phyloP scores from a whole-genome alignment of 2,888 invertebrate genomes.

The Drosophila recens region DNA sequence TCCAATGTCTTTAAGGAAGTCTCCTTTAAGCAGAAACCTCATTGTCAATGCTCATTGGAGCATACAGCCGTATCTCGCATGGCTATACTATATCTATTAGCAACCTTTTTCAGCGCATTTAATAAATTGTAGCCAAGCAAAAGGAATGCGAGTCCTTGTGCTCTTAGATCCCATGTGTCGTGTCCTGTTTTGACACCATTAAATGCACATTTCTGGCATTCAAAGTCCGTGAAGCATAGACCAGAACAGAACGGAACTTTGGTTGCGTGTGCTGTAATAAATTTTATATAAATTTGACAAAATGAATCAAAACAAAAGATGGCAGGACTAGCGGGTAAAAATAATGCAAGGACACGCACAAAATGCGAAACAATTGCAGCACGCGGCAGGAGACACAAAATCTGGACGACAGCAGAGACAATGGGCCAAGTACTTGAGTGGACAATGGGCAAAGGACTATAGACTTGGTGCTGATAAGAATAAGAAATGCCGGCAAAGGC shows the following conservation, averaged over 20 bases:
- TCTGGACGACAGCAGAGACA: conserved; percentile 66
- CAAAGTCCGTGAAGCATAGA: conserved; percentile 25
- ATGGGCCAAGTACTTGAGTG: conserved; percentile 64
- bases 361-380: conserved; percentile 66
- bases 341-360: conserved; percentile 74
- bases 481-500: conserved; percentile 54
- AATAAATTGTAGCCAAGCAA: conserved; percentile 28
- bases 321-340: conserved; percentile 28
- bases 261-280: conserved; percentile 71
- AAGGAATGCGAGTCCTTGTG: conserved; percentile 11
- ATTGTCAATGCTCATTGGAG: conserved; percentile 35
- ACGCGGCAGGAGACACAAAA: conserved; percentile 60
- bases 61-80: conserved; percentile 24
- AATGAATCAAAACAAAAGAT: conserved; percentile 76
- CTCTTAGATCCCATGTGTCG: not conserved
- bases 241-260: conserved; percentile 16
- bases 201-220: conserved; percentile 62
- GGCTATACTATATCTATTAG: conserved; percentile 21
- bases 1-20: not conserved
- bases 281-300: conserved; percentile 83
- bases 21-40: not conserved
- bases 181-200: conserved; percentile 73
- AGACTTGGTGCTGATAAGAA: conserved; percentile 48
- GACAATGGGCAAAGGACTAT: conserved; percentile 58
- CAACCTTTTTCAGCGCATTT: conserved; percentile 18